These are phyloP conservation scores for Colinus virginianus DNA, from an alignment of 2,113 vertebrate species.

Conservation along the genomic window DNA sequence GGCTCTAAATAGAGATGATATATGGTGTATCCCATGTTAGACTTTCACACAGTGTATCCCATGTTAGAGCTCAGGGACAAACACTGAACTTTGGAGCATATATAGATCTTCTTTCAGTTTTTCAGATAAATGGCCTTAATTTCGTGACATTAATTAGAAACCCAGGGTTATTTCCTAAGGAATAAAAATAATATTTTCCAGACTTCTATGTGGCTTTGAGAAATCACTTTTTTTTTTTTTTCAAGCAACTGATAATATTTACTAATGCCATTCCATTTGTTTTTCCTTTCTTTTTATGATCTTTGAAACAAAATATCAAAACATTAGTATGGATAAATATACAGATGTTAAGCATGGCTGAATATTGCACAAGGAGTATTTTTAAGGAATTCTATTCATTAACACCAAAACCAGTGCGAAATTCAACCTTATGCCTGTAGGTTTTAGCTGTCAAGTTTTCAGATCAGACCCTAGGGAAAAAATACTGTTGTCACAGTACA, in stretches of 20 bases:
- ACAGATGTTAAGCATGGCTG: background rate
- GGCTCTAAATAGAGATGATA: conserved; percentile 75
- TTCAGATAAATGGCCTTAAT: conserved; percentile 74
- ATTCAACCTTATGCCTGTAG: background rate
- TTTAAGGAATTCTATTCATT: conserved; percentile 10
- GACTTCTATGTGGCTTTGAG: conserved; percentile 52
- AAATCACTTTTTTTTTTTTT: conserved; percentile 25
- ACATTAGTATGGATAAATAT: background rate
- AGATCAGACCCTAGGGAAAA: background rate
- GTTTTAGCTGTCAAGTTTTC: conserved; percentile 20
- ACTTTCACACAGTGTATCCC: conserved; percentile 45
- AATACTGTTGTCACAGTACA: background rate
- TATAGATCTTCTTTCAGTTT: conserved; percentile 64
- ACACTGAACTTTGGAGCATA: conserved; percentile 69
- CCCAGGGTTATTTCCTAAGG: conserved; percentile 72
- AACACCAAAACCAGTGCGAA: background rate
- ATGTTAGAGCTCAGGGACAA: conserved; percentile 72
- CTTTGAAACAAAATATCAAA: background rate
- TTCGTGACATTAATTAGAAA: conserved; percentile 70
- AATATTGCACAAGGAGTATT: background rate
- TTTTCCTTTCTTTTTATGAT: background rate
- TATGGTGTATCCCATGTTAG: conserved; percentile 51
- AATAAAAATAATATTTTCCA: conserved; percentile 70
- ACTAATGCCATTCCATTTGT: background rate
- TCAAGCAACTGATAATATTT: conserved; percentile 18